These are phyloP conservation scores for Sinocyclocheilus maitianheensis DNA, from an alignment of 2,113 vertebrate species.

Conservation along the genomic window DNA sequence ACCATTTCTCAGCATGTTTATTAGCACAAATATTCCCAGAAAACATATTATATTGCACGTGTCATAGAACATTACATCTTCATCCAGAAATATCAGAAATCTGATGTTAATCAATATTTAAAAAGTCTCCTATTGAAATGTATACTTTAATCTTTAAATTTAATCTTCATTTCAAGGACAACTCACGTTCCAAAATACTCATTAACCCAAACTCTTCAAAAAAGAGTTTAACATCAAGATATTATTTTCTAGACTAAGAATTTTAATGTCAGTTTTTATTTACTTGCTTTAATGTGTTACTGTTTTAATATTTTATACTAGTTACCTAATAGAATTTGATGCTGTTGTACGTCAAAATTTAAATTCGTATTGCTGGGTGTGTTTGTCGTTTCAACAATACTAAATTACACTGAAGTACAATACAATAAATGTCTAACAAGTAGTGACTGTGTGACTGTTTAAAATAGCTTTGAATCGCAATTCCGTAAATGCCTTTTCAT, in stretches of 20 bases:
- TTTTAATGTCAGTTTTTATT: background rate
- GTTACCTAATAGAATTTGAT: background rate
- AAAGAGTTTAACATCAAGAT: background rate
- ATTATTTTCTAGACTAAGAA: background rate
- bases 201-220: too few relatives aligned
- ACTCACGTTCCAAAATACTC: too few relatives aligned
- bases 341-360: background rate
- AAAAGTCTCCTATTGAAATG: too few relatives aligned
- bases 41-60: too few relatives aligned
- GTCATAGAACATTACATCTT: too few relatives aligned
- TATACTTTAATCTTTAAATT: too few relatives aligned
- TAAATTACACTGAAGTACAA: background rate
- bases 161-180: too few relatives aligned
- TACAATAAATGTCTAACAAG: background rate
- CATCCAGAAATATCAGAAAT: too few relatives aligned
- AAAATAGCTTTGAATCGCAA: background rate
- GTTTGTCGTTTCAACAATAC: background rate
- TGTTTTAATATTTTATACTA: background rate
- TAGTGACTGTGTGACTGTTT: background rate
- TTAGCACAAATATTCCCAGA: too few relatives aligned
- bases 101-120: too few relatives aligned
- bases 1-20: too few relatives aligned
- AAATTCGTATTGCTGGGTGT: background rate
- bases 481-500: background rate
- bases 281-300: background rate